phyloP scores from a whole-genome alignment of 2,797 vertebrate species.

The Protosalanx chinensis region DNA sequence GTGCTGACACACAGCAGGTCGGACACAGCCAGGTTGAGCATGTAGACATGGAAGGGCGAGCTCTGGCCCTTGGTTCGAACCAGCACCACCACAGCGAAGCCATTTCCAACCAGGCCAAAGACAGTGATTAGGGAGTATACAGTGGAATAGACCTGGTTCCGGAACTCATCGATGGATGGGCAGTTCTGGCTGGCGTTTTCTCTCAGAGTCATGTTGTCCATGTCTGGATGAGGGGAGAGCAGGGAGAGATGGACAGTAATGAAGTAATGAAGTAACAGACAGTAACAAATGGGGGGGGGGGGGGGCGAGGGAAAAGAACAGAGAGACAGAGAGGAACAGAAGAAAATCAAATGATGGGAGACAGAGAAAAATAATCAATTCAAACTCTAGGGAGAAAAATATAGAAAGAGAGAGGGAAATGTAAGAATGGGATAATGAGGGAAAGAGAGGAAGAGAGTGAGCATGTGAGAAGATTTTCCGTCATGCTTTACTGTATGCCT shows the following conservation, averaged over 20 bases:
- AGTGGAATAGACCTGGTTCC: constrained; percentile 88
- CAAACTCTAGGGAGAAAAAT: background rate
- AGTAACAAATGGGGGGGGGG: too few species aligned
- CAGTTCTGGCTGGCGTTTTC: constrained; percentile 29
- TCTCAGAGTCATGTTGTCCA: constrained; percentile 28
- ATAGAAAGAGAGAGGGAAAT: too few species aligned
- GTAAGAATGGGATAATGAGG: background rate
- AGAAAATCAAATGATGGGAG: background rate
- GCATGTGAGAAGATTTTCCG: background rate
- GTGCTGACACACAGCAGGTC: constrained; percentile 90
- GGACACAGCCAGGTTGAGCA: constrained; percentile 88
- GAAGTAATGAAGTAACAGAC: too few species aligned
- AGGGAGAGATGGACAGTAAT: background rate
- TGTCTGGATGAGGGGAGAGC: constrained; percentile 20
- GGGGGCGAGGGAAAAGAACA: background rate
- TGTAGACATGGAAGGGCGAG: constrained; percentile 88
- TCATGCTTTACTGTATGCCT: background rate
- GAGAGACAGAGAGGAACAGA: constrained; percentile 20
- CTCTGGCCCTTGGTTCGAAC: constrained; percentile 75
- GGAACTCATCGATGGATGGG: constrained; percentile 83
- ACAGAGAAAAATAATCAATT: background rate
- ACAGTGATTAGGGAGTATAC: constrained; percentile 86
- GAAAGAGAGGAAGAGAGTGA: background rate
- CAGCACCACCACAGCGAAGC: constrained; percentile 82
- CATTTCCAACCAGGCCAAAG: constrained; percentile 83